Evolutionary conservation across 2,888 invertebrate genomes (phyloP).

Genomic region (Hofmannophila pseudospretella): DNA sequence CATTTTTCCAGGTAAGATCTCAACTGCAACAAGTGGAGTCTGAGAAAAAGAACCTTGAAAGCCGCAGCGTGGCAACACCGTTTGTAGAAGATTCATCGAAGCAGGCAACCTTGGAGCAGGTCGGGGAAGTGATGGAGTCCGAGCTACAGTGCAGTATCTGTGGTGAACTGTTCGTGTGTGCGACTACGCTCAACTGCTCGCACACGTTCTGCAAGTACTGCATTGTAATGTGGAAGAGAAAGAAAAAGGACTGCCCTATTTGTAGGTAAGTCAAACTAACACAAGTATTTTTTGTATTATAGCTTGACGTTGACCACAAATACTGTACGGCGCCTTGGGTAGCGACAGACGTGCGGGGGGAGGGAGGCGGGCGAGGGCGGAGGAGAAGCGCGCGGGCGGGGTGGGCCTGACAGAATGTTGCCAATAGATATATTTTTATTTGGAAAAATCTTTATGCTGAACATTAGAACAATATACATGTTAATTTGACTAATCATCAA

Average conservation of each 20-base stretch:
- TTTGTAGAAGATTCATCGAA: conserved; percentile 24
- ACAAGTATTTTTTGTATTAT: too few species aligned
- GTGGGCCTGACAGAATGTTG: too few species aligned
- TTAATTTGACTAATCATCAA: too few species aligned
- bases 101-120: conserved; percentile 41
- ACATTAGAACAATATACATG: too few species aligned
- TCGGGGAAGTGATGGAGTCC: conserved; percentile 79
- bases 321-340: too few species aligned
- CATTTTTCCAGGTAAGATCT: conserved; percentile 45
- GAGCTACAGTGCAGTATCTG: conserved; percentile 88
- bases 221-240: conserved; percentile 83
- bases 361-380: too few species aligned
- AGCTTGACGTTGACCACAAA: too few species aligned
- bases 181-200: conserved; percentile 83
- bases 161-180: conserved; percentile 83
- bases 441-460: too few species aligned
- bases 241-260: conserved; percentile 84
- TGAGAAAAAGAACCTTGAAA: conserved; percentile 48
- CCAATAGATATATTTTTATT: too few species aligned
- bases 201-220: conserved; percentile 87
- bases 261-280: conserved; percentile 76
- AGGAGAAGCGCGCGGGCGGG: too few species aligned
- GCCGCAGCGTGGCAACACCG: conserved; percentile 20
- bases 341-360: too few species aligned
- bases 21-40: conserved; percentile 45